Evolutionary conservation across 2,888 invertebrate genomes (phyloP), one percentile per base, ranked within the genome.

Genomic region (Crepidodera aurea): DNA sequence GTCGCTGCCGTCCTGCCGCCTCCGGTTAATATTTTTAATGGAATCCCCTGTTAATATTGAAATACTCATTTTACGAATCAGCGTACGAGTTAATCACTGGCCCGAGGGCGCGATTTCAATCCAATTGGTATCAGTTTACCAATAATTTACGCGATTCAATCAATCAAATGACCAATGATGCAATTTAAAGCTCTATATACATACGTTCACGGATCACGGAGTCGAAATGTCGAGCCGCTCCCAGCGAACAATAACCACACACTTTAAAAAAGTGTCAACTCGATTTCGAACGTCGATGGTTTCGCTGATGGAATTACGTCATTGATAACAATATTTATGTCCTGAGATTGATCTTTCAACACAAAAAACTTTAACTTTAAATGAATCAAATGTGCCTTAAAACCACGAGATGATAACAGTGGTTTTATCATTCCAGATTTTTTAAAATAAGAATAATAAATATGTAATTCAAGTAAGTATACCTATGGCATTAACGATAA

Each of bases 11-110:
- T 12, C 39, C 2, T 2, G 22, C 22, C 32, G n/a, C 32, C 32
- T 3, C 32, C 32, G 32, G 32, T 32, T 32, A n/a, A 22, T 22
- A 22, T 22, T 22, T 22, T 22, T 22, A 22, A 22, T 22, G 22
- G 22, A 22, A 8, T 29, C 44, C n/a, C 44, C 22, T 10, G 44
- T 44, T 44, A 44, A 54, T 34, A 74, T 74, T 70, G 75, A 72
- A 77, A 77, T 79, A 74, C 76, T 77, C 77, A 80, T 80, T 80
- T 79, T 78, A 79, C 80, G 79, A 78, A 78, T 77, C 79, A 76
- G 70, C 75, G 78, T 78, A 69, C 75, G 67, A 71, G 75, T 77
- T 78, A 78, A 79, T 79, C 73, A 75, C 73, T 72, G 67, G 77
- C 77, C 76, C 70, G 69, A 66, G 78, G 78, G 72, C 60, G 68